Percentiles rank a stretch among this genome's conserved stretches.
Conservation (phyloP, 2,113 vertebrate species). For the Muntiacus muntjak region DNA sequence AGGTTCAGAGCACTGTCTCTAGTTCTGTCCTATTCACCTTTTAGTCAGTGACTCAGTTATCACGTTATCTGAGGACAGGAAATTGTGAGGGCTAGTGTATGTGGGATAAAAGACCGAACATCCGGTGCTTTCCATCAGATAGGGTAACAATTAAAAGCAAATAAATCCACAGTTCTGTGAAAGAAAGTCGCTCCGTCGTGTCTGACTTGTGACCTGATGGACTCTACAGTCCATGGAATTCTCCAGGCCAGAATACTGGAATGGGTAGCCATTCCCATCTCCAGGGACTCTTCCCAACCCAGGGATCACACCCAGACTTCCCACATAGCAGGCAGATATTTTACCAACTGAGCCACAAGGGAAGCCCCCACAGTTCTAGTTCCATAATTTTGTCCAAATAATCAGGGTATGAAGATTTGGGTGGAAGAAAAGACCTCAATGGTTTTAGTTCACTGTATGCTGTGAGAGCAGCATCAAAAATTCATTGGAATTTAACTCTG, state of each 20-base stretch:
- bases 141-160: neutral
- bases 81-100: too few relatives aligned
- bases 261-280: too few relatives aligned
- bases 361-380: neutral
- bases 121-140: neutral
- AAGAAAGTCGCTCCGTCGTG: neutral
- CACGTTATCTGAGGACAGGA: neutral
- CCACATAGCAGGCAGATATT: too few relatives aligned
- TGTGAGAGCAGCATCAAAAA: neutral
- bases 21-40: neutral
- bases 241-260: too few relatives aligned
- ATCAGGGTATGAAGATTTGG: neutral
- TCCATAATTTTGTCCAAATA: too few relatives aligned
- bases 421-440: neutral
- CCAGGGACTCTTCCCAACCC: too few relatives aligned
- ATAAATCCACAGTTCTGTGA: neutral
- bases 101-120: neutral
- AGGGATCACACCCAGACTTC: too few relatives aligned
- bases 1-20: neutral
- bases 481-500: too few relatives aligned
- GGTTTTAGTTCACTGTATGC: neutral
- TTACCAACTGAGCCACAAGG: too few relatives aligned
- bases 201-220: rapidly evolving
- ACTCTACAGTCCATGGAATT: too few relatives aligned
- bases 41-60: neutral